Base-by-base conservation (phyloP, 2,797 vertebrate genomes). In the Sparus aurata region DNA sequence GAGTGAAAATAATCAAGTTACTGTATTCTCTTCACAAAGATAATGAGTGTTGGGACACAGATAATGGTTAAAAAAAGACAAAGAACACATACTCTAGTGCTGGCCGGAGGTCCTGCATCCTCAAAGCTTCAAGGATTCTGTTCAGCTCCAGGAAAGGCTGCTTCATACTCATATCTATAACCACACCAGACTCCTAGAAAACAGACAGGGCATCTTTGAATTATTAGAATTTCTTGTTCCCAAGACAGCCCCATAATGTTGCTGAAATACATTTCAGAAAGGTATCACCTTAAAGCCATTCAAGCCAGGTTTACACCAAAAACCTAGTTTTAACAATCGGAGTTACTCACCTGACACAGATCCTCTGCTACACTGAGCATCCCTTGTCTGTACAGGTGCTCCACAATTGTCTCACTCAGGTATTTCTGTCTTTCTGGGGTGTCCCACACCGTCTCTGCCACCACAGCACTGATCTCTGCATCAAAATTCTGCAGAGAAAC, bases 141-240 rank as follows among this genome's bases (percentile, higher is more conserved):
- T 97, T 98, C 71, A 98, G 90, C 87, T 97, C 97, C 79, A 98
- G 90, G 84, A 97, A 98, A 55, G 97, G 97, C 90, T 97, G 96
- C 91, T 98, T 97, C 94, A 97, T 96, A 89, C 96, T 96, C 96
- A 97, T 95, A 85, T 97, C 97, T 86, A 97, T 97, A 71, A 96
- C 95, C 67, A 97, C 95, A 50, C 96, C 96, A 25, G 96, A 96
- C 87, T 96, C 96, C 96, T 96, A 66, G 18, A 75, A 84, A 55
- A 80, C 13, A 84, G 13, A 88, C 38, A 68, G 1, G 3, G 20
- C 9, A 30, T 27, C 61, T 59, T 68, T 34, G 2, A 53, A 13
- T 73, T 41, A 70, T 23, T 5, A 58, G 25, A 66, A 22, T 41
- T 16, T 8, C 20, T 53, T 50, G 54, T 25, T 10, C 50, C 34